phyloP scores from a whole-genome alignment of 2,113 vertebrate species.

The Toxotes jaculatrix region DNA sequence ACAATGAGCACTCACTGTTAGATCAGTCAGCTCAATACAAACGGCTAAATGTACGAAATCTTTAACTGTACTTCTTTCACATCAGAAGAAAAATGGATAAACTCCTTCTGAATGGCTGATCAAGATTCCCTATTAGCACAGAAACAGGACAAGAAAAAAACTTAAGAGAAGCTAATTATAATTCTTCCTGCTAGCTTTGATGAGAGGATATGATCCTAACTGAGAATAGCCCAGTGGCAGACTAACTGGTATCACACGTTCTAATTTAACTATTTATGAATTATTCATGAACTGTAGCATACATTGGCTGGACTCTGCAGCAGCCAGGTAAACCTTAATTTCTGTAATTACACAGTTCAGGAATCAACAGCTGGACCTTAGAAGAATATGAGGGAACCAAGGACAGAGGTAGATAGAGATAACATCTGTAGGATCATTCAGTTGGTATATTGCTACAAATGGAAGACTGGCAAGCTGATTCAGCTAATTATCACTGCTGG shows the following conservation, averaged over 20 bases:
- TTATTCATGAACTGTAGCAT: neutral
- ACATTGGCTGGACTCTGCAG: neutral
- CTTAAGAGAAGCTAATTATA: neutral
- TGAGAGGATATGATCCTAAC: neutral
- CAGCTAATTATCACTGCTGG: constrained; percentile 53
- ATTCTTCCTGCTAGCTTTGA: neutral
- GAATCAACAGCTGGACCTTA: constrained; percentile 1
- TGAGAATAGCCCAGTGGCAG: neutral
- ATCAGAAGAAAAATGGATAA: neutral
- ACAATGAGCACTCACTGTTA: neutral
- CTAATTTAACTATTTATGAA: neutral
- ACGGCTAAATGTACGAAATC: neutral
- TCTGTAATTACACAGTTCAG: constrained; percentile 27
- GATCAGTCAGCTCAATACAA: neutral
- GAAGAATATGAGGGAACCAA: neutral
- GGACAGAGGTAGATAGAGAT: neutral
- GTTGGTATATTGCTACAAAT: constrained; percentile 11
- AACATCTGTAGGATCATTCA: constrained; percentile 30
- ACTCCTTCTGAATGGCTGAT: neutral
- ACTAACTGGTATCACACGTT: neutral
- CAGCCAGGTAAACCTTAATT: neutral
- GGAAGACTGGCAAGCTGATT: constrained; percentile 35
- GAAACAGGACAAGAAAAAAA: neutral
- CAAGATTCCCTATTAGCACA: neutral
- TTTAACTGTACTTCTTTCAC: neutral